Conservation (phyloP, 2,113 vertebrate genomes). For the Leptodactylus fuscus region DNA sequence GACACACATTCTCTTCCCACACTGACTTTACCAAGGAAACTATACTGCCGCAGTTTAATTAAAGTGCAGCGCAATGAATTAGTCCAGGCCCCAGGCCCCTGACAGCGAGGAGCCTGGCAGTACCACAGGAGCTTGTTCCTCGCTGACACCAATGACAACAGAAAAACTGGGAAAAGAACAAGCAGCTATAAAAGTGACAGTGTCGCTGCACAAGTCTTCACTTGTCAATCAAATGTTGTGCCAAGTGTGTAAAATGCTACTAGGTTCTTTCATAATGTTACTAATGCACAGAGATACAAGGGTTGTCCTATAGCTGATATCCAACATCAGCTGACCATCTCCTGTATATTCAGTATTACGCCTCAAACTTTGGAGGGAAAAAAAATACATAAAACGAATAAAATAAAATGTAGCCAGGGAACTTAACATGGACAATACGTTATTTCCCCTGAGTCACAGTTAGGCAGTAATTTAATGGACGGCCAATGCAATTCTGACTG, state of each 20-base stretch:
- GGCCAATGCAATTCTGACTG: conserved; percentile 65
- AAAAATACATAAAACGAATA: neutral
- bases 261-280: neutral
- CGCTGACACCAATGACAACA: conserved; percentile 75
- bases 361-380: neutral
- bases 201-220: conserved; percentile 70
- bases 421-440: conserved; percentile 64
- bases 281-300: neutral
- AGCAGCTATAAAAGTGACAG: conserved; percentile 70
- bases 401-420: conserved; percentile 48
- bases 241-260: conserved; percentile 41
- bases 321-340: neutral
- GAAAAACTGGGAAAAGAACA: conserved; percentile 75
- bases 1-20: conserved; percentile 96
- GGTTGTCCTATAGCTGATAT: neutral
- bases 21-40: conserved; percentile 94
- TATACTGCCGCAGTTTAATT: conserved; percentile 88
- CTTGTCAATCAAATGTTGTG: conserved; percentile 74
- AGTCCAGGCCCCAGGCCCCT: conserved; percentile 82
- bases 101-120: conserved; percentile 81
- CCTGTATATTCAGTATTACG: neutral
- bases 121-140: conserved; percentile 78
- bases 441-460: conserved; percentile 73
- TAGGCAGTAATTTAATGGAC: conserved; percentile 62
- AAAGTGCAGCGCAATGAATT: conserved; percentile 86